These are phyloP conservation scores for Drosophila santomea DNA, from an alignment of 1,140 invertebrate genomes.

Conservation along the genomic window DNA sequence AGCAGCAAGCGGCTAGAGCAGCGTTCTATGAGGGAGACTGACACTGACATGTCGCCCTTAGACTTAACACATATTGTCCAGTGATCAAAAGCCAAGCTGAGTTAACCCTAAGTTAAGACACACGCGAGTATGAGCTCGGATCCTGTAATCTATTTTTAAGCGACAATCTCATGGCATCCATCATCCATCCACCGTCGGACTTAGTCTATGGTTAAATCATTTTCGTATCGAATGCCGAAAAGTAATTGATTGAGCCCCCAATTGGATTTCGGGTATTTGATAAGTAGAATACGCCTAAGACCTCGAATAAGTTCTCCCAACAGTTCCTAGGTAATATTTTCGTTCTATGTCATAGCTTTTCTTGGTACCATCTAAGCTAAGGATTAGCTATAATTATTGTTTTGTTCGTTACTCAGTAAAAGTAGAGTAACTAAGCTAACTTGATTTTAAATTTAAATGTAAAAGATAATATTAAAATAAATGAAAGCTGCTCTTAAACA, in stretches of 20 bases:
- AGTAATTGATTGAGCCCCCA: constrained; percentile 81
- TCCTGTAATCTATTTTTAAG: not conserved
- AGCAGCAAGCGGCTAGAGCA: constrained; percentile 30
- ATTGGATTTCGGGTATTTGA: constrained; percentile 76
- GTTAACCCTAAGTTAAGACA: constrained; percentile 54
- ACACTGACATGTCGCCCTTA: constrained; percentile 28
- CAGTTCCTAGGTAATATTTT: constrained; percentile 39
- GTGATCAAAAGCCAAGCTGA: constrained; percentile 77
- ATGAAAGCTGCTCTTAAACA: constrained; percentile 7
- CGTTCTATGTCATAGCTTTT: constrained; percentile 14
- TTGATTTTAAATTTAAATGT: constrained; percentile 3
- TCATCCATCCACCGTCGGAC: constrained; percentile 1
- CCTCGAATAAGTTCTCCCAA: constrained; percentile 26
- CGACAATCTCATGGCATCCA: constrained; percentile 10
- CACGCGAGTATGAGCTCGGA: constrained; percentile 6
- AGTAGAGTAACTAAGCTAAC: constrained; percentile 5
- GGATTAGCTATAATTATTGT: constrained; percentile 21
- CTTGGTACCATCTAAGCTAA: constrained; percentile 13
- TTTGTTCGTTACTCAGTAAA: constrained; percentile 10
- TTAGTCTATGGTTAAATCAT: constrained; percentile 24
- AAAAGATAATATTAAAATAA: constrained; percentile 7
- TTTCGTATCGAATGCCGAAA: constrained; percentile 62
- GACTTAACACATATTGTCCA: constrained; percentile 58
- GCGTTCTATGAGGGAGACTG: constrained; percentile 19
- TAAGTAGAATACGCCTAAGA: constrained; percentile 28